phyloP scores from a whole-genome alignment of 2,113 vertebrate genomes.

The Leucosticte australis region DNA sequence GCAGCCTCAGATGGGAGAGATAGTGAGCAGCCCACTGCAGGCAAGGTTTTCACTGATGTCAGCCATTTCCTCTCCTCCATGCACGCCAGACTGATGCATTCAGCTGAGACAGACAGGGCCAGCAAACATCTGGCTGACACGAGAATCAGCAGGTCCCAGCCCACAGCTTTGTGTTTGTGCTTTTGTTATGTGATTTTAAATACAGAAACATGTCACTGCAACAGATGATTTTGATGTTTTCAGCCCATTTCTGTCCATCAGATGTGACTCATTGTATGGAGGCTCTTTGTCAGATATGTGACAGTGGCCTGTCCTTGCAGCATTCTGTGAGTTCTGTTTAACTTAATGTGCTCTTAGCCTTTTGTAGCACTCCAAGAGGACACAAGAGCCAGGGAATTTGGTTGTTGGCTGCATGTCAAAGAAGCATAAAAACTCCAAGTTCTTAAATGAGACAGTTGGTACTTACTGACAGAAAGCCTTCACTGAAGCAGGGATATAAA shows the following conservation, averaged over 20 bases:
- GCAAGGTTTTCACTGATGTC: constrained; percentile 32
- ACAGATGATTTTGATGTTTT: background rate
- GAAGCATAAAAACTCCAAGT: background rate
- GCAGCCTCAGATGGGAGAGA: constrained; percentile 28
- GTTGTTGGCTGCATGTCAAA: constrained; percentile 28
- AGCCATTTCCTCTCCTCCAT: constrained; percentile 18
- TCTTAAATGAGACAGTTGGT: background rate
- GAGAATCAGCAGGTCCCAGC: background rate
- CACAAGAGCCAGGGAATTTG: constrained; percentile 11
- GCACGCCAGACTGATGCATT: background rate
- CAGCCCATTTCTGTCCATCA: background rate
- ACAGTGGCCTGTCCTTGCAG: background rate
- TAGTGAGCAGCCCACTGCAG: background rate
- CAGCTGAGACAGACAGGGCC: constrained; percentile 1
- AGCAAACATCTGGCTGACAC: constrained; percentile 48
- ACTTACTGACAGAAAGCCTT: background rate
- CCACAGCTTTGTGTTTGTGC: background rate
- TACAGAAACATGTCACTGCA: background rate
- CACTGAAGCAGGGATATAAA: background rate
- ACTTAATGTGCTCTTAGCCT: background rate
- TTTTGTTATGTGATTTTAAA: background rate
- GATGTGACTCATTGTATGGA: background rate
- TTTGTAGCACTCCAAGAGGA: background rate
- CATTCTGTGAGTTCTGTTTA: background rate
- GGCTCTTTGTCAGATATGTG: background rate